Conservation (phyloP, 2,113 vertebrate genomes). For the Paralichthys olivaceus region DNA sequence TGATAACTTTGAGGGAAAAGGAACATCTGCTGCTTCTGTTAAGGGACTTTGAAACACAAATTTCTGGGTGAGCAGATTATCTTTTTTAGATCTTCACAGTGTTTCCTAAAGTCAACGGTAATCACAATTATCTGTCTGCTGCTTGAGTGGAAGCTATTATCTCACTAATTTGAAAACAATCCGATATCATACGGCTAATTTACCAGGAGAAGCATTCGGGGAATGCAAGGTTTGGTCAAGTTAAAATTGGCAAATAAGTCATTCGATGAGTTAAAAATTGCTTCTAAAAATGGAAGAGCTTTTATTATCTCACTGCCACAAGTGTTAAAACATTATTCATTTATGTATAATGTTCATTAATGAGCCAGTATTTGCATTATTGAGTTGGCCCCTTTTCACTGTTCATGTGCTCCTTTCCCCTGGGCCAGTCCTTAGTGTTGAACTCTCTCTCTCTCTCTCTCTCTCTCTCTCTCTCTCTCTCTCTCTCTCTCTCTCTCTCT, state of each 20-base stretch:
- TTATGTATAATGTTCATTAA: conserved; percentile 72
- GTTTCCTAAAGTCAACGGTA: background rate
- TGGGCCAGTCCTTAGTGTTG: conserved; percentile 33
- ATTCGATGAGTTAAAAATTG: conserved; percentile 35
- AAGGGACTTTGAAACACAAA: background rate
- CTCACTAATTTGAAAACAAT: conserved; percentile 27
- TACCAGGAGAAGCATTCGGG: conserved; percentile 11
- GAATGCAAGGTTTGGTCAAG: conserved; percentile 4
- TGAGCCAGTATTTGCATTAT: conserved; percentile 73
- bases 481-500: no score
- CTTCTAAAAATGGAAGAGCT: conserved; percentile 52
- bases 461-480: no score
- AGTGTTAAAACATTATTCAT: conserved; percentile 66
- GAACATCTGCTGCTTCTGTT: background rate
- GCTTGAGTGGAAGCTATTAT: background rate
- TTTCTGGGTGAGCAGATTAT: background rate
- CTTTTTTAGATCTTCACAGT: background rate
- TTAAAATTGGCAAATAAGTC: conserved; percentile 37
- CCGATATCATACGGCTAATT: conserved; percentile 8
- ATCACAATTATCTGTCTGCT: background rate
- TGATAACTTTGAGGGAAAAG: background rate
- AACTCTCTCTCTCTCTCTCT: no score
- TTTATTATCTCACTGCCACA: conserved; percentile 57
- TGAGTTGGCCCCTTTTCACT: conserved; percentile 63
- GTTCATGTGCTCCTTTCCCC: conserved; percentile 54